phyloP scores from a whole-genome alignment of 2,888 invertebrate species.

The Pristionchus arcanus region DNA sequence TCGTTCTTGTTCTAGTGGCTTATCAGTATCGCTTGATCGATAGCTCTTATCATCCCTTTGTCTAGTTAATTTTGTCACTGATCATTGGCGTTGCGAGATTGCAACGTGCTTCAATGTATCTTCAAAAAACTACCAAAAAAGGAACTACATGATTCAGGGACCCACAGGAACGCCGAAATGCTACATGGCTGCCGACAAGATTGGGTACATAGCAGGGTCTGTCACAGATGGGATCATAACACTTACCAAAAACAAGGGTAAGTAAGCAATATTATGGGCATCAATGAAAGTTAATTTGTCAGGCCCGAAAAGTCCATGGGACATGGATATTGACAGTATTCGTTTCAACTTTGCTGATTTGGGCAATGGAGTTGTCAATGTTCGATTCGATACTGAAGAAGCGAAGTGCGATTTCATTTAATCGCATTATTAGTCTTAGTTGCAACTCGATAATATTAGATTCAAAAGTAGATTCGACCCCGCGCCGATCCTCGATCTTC shows the following conservation, averaged over 20 bases:
- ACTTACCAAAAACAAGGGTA: not conserved
- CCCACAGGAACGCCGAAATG: not conserved
- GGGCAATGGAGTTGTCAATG: constrained; percentile 46
- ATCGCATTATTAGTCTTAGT: too few species aligned
- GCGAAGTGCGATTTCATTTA: not conserved
- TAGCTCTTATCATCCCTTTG: too few species aligned
- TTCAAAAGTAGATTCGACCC: constrained; percentile 31
- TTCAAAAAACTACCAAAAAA: too few species aligned
- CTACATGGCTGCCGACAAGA: constrained; percentile 24
- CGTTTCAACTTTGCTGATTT: constrained; percentile 56
- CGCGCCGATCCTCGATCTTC: constrained; percentile 25
- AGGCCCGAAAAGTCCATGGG: constrained; percentile 70
- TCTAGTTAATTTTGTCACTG: too few species aligned
- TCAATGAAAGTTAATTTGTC: too few species aligned
- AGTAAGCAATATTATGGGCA: not conserved
- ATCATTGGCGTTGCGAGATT: too few species aligned
- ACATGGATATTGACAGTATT: constrained; percentile 61
- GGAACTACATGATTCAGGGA: not conserved
- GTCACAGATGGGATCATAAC: not conserved
- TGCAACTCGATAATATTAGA: too few species aligned
- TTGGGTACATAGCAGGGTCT: constrained; percentile 3
- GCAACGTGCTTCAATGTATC: too few species aligned
- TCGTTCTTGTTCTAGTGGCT: too few species aligned
- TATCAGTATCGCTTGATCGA: too few species aligned
- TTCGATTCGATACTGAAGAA: constrained; percentile 2